Percentiles rank a stretch among this genome's conserved stretches.
Evolutionary conservation across 1,140 invertebrate genomes (phyloP).

Genomic region (Drosophila eugracilis): DNA sequence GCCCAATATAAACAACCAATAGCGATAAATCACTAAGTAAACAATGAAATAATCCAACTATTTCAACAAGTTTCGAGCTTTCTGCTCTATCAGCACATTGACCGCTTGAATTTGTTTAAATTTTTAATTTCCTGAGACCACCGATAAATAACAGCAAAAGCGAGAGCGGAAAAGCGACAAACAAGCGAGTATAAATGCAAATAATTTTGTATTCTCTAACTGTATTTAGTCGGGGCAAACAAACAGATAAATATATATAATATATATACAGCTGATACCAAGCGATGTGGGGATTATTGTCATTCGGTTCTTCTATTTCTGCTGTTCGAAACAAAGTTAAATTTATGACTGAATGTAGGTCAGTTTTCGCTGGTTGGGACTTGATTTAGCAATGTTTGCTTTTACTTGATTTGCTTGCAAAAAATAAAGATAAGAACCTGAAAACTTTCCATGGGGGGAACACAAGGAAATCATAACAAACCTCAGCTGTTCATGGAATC

Average conservation of each 20-base stretch:
- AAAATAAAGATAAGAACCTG: conserved; percentile 29
- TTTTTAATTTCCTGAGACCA: conserved; percentile 27
- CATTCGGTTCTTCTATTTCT: conserved; percentile 22
- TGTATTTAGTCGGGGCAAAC: conserved; percentile 33
- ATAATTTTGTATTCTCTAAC: conserved; percentile 28
- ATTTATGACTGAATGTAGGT: conserved; percentile 60
- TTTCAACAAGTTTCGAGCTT: conserved; percentile 18
- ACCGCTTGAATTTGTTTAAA: conserved; percentile 47
- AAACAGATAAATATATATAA: conserved; percentile 12
- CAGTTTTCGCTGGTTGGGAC: conserved; percentile 44
- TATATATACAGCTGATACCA: conserved; percentile 12
- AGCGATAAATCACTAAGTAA: conserved; percentile 7
- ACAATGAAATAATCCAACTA: conserved; percentile 36
- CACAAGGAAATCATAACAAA: conserved; percentile 26
- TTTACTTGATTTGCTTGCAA: conserved; percentile 11
- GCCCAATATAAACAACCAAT: conserved; percentile 18
- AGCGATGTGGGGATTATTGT: conserved; percentile 24
- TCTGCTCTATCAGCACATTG: conserved; percentile 42
- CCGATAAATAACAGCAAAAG: conserved; percentile 25
- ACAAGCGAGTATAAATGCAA: conserved; percentile 21
- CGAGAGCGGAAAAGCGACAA: neutral
- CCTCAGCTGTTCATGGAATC: conserved; percentile 9
- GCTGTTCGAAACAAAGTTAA: conserved; percentile 34
- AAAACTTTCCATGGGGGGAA: conserved; percentile 35
- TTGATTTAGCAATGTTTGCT: conserved; percentile 10